Evolutionary conservation across 1,140 invertebrate species (phyloP).

Genomic region (Tribolium madens): DNA sequence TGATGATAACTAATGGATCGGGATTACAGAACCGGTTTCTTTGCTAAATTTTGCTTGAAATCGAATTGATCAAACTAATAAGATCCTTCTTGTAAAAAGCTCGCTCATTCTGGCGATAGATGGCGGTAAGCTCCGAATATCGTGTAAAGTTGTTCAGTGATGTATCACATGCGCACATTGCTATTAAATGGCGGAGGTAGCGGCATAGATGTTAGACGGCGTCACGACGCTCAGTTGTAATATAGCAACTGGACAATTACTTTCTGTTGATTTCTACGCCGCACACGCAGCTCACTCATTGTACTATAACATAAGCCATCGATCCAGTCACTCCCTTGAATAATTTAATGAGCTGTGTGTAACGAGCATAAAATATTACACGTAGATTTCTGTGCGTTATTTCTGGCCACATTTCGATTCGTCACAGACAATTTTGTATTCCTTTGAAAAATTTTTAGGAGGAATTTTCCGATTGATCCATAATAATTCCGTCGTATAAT

Average conservation of each 20-base stretch:
- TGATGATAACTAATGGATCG: neutral
- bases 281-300: neutral
- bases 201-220: constrained; percentile 19
- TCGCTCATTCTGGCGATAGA: constrained; percentile 1
- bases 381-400: constrained; percentile 14
- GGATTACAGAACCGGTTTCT: neutral
- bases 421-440: neutral
- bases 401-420: no score
- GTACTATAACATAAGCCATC: constrained; percentile 40
- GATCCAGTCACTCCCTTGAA: constrained; percentile 53
- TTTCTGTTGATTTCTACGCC: neutral
- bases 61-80: constrained; percentile 29
- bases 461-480: no score
- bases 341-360: constrained; percentile 49
- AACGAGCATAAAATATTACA: constrained; percentile 36
- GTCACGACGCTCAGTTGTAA: constrained; percentile 7
- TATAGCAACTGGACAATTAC: neutral
- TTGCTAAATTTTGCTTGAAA: neutral
- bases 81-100: constrained; percentile 1
- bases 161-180: constrained; percentile 28
- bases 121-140: constrained; percentile 13
- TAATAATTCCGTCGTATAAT: no score
- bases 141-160: constrained; percentile 13
- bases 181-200: constrained; percentile 33
- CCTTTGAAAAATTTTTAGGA: no score